These are phyloP conservation scores for Opisthograptis luteolata DNA, from an alignment of 2,888 invertebrate species.

Conservation along the genomic window DNA sequence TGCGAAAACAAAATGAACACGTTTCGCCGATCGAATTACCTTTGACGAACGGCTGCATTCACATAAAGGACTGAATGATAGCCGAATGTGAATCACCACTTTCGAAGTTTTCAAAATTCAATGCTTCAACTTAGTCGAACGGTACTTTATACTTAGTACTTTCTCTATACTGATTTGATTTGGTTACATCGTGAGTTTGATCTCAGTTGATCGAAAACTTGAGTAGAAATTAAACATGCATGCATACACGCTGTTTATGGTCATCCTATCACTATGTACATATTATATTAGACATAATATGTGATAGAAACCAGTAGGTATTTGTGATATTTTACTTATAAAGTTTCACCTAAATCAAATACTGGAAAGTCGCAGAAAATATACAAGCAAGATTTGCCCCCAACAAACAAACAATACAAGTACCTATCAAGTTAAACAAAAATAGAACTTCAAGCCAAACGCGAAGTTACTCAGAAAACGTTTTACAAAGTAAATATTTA, in stretches of 20 bases:
- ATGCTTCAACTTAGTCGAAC: conserved; percentile 33
- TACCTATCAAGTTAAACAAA: too few species aligned
- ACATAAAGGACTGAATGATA: conserved; percentile 62
- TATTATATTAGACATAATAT: too few species aligned
- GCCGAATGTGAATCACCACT: conserved; percentile 40
- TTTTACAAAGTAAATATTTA: conserved; percentile 1
- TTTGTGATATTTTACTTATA: too few species aligned
- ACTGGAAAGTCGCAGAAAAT: too few species aligned
- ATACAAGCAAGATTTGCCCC: too few species aligned
- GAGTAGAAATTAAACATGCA: too few species aligned
- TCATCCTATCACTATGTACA: too few species aligned
- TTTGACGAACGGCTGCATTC: conserved; percentile 76
- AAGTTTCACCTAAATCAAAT: too few species aligned
- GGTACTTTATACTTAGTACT: neutral
- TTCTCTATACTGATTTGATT: conserved; percentile 12
- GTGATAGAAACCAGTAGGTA: too few species aligned
- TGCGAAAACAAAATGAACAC: conserved; percentile 81
- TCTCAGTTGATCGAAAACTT: conserved; percentile 4
- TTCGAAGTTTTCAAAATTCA: conserved; percentile 31
- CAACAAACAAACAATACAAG: too few species aligned
- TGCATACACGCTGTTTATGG: too few species aligned
- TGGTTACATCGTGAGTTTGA: neutral
- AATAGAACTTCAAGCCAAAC: neutral
- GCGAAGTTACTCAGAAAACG: neutral
- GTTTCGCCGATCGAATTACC: conserved; percentile 77